Percentiles rank a stretch among this genome's conserved stretches.
phyloP scores from a whole-genome alignment of 2,797 vertebrate genomes.

The Crypturellus tataupa region DNA sequence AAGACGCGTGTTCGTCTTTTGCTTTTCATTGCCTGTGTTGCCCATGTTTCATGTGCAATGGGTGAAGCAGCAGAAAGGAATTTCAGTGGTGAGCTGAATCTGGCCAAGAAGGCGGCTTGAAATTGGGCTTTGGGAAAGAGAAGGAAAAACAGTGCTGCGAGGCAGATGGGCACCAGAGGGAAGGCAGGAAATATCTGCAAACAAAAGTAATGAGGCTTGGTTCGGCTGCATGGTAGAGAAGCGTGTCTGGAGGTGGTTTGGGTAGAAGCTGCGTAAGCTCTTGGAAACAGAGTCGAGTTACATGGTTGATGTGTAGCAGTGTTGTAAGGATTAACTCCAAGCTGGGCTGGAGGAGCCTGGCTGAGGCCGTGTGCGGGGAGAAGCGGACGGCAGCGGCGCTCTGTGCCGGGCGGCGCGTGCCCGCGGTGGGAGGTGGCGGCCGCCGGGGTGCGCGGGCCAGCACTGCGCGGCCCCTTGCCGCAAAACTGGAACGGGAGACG shows the following conservation, averaged over 20 bases:
- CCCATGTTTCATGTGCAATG: neutral
- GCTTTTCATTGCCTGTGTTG: neutral
- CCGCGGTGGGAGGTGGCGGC: neutral
- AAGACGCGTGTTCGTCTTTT: neutral
- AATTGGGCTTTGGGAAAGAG: neutral
- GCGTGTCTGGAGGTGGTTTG: neutral
- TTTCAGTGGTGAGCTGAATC: conserved; percentile 26
- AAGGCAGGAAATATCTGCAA: conserved; percentile 29
- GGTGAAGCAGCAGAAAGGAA: conserved; percentile 47
- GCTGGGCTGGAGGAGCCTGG: neutral
- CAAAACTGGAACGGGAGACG: neutral
- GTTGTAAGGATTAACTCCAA: neutral
- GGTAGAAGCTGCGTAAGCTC: neutral
- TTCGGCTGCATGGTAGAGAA: neutral
- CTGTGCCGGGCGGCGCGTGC: neutral
- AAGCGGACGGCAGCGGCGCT: neutral
- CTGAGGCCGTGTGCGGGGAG: neutral
- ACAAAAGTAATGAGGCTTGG: neutral
- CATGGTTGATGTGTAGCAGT: accelerated
- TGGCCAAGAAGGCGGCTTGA: conserved; percentile 13
- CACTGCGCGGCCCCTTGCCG: neutral
- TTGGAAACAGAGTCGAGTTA: neutral
- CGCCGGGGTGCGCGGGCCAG: neutral
- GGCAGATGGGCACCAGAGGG: conserved; percentile 34
- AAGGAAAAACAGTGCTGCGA: neutral